These are phyloP conservation scores for Sylvilagus bachmani DNA, from an alignment of 2,113 vertebrate genomes.

Conservation along the genomic window DNA sequence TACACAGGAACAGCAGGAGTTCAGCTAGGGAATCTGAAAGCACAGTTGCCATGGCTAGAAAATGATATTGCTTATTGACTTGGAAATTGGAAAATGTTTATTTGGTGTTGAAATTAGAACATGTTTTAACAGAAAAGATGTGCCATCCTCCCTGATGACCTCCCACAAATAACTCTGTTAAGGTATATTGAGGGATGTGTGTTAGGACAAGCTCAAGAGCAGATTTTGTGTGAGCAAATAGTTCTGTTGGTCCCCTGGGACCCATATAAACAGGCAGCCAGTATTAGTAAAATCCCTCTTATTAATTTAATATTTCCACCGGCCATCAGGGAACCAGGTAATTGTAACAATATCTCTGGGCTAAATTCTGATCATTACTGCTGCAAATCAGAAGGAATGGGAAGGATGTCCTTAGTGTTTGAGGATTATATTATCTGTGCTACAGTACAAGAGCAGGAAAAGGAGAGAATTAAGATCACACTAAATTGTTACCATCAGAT, in stretches of 20 bases:
- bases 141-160: not conserved
- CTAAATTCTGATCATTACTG: constrained; percentile 31
- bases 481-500: not conserved
- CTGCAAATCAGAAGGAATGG: constrained; percentile 51
- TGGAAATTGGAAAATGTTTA: constrained; percentile 50
- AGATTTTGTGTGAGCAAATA: not conserved
- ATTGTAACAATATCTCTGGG: constrained; percentile 55
- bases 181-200: not conserved
- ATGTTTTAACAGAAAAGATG: constrained; percentile 38
- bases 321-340: not conserved
- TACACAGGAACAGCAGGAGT: constrained; percentile 7
- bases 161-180: not conserved
- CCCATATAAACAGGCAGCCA: not conserved
- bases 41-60: constrained; percentile 40
- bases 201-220: not conserved
- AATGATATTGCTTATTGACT: constrained; percentile 38
- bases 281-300: constrained; percentile 2
- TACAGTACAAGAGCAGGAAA: not conserved
- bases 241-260: not conserved
- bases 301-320: constrained; percentile 25
- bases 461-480: constrained; percentile 24
- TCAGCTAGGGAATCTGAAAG: not conserved
- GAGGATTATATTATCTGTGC: not conserved
- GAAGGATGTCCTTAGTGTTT: not conserved
- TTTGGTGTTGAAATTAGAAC: constrained; percentile 54